Conservation (phyloP, 2,888 invertebrate genomes). For the Synergus gifuensis region DNA sequence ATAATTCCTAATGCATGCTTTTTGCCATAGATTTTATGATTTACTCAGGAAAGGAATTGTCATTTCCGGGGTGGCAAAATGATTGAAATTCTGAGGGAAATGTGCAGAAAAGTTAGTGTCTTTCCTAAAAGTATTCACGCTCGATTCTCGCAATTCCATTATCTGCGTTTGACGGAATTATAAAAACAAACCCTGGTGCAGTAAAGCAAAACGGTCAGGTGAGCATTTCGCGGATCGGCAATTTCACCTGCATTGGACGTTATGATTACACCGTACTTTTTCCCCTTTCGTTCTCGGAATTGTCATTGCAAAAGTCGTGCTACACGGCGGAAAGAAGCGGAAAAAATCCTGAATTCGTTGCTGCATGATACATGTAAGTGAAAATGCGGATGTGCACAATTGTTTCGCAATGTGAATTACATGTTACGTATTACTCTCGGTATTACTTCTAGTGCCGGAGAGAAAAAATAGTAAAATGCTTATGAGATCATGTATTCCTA, state of each 20-base stretch:
- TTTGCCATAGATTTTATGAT: background rate
- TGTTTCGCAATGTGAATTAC: constrained; percentile 49
- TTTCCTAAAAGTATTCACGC: constrained; percentile 13
- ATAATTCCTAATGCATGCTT: background rate
- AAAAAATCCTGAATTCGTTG: constrained; percentile 21
- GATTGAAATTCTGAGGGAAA: background rate
- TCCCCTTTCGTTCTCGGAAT: constrained; percentile 52
- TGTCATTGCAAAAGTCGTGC: constrained; percentile 44
- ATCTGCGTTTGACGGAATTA: background rate
- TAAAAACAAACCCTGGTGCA: constrained; percentile 7
- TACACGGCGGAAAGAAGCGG: constrained; percentile 43
- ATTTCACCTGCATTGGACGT: constrained; percentile 56
- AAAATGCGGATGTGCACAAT: constrained; percentile 44
- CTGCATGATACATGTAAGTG: constrained; percentile 7
- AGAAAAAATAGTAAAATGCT: constrained; percentile 12
- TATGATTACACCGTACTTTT: constrained; percentile 43
- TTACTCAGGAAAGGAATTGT: background rate
- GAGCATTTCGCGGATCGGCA: constrained; percentile 58
- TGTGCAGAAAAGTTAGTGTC: background rate
- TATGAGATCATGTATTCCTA: constrained; percentile 11
- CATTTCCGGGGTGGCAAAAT: background rate
- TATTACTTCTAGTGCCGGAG: background rate
- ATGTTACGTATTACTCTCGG: background rate
- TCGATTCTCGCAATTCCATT: background rate
- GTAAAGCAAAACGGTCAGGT: constrained; percentile 38